Evolutionary conservation across 2,888 invertebrate species (phyloP).

Genomic region (Hyppa rectilinea): DNA sequence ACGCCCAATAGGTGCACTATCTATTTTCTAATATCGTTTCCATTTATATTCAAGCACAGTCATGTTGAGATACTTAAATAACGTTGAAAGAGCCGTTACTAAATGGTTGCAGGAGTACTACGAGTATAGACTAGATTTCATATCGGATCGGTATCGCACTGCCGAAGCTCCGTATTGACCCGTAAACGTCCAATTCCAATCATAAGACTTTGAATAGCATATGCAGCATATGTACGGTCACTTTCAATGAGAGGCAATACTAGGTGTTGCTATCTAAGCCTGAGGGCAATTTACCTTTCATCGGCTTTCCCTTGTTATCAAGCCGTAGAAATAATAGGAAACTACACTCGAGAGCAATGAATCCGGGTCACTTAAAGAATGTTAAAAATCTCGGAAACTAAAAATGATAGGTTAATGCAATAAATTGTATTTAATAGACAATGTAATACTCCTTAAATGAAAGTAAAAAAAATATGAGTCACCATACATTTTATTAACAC

Average conservation of each 20-base stretch:
- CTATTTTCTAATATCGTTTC: constrained; percentile 2
- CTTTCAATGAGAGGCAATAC: constrained; percentile 33
- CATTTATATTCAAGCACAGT: not conserved
- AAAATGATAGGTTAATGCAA: too few relatives aligned
- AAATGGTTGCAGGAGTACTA: not conserved
- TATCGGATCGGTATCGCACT: not conserved
- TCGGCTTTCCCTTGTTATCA: constrained; percentile 19
- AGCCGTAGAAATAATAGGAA: not conserved
- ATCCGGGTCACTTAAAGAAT: too few relatives aligned
- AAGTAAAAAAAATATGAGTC: too few relatives aligned
- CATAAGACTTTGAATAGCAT: constrained; percentile 15
- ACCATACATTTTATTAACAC: too few relatives aligned
- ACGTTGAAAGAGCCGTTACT: not conserved
- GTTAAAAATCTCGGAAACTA: too few relatives aligned
- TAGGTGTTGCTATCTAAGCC: constrained; percentile 30
- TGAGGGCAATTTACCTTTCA: constrained; percentile 33
- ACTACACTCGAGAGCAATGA: too few relatives aligned
- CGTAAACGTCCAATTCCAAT: constrained; percentile 24
- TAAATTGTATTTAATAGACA: too few relatives aligned
- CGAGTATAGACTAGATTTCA: constrained; percentile 3
- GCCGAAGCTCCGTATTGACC: not conserved
- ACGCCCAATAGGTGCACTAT: not conserved
- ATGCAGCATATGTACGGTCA: constrained; percentile 23
- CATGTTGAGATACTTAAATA: not conserved
- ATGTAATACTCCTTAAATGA: too few relatives aligned